Base-by-base conservation (phyloP, 2,797 vertebrate genomes). In the Gymnocypris eckloni region DNA sequence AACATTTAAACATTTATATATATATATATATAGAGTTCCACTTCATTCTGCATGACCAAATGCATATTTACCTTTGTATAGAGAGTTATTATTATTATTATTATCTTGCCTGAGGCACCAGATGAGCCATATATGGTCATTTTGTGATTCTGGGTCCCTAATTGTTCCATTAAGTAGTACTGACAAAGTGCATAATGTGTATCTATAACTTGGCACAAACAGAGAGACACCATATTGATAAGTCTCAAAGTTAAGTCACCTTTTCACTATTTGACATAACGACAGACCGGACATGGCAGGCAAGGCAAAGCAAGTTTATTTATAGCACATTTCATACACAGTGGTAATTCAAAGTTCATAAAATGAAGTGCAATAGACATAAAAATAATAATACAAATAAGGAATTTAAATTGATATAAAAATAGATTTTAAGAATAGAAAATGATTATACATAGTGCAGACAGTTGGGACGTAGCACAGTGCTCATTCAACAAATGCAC, bases 141-240 rank as follows among this genome's bases (percentile, higher is more conserved):
- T 41, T 6, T 41, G 20, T 41, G 11, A 70, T 11, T 70, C 18
- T 10, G 6, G 2, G 20, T 70, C 10, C 15, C 16, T 70, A 50
- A 73, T 28, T 7, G 3, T 18, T 50, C 15, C 43, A 75, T 50
- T 50, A 75, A 16, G 11, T 25, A 8, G 6, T 72, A 28, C 13
- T 73, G 43, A 48, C 13, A 73, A 73, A 50, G 28, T 50, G 71
- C n/a, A 50, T 50, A 73, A 43, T 71, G n/a, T 73, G 71, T 10
- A 28, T 73, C 15, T 18, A 22, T 59, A 59, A 28, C 45, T 10
- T 73, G 15, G 4, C 15, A 73, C 18, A 39, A 69, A 10, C 18
- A 50, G 48, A 50, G 15, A 48, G 16, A 39, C 37, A 20, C 18
- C 10, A 45, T n/a, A 71, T 13, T 72, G 15, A 72, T 16, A 48